Percentiles rank a stretch among this genome's conserved stretches.
Conservation (phyloP, 2,113 vertebrate genomes). For the Helogale parvula region DNA sequence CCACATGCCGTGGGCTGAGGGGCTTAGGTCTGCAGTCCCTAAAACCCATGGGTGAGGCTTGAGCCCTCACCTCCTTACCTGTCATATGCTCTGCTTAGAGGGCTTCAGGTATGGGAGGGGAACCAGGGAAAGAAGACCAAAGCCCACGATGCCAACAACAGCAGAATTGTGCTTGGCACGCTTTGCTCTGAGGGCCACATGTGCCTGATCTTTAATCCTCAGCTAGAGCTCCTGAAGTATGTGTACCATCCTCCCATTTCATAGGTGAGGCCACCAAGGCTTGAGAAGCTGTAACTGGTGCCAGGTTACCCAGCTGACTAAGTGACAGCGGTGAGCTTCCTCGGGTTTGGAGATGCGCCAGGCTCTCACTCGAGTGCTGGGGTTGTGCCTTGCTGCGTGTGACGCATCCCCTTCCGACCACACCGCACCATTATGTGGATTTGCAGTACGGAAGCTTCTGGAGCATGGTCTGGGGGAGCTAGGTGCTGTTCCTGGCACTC, state of each 20-base stretch:
- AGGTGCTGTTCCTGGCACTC: neutral
- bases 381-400: neutral
- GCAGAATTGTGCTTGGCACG: neutral
- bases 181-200: neutral
- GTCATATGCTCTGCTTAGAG: neutral
- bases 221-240: neutral
- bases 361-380: neutral
- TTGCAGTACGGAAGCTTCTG: neutral
- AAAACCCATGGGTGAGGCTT: neutral
- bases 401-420: neutral
- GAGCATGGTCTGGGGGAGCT: neutral
- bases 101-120: neutral
- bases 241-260: neutral
- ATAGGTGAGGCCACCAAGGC: neutral
- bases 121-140: neutral
- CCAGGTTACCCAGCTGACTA: neutral
- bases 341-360: neutral
- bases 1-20: neutral
- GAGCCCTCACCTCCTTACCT: neutral
- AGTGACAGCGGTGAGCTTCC: neutral
- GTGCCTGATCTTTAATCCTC: neutral
- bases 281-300: neutral
- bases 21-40: neutral
- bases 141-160: rapidly evolving
- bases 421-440: neutral